Conservation (phyloP, 1,140 invertebrate genomes). For the Drosophila simulans region DNA sequence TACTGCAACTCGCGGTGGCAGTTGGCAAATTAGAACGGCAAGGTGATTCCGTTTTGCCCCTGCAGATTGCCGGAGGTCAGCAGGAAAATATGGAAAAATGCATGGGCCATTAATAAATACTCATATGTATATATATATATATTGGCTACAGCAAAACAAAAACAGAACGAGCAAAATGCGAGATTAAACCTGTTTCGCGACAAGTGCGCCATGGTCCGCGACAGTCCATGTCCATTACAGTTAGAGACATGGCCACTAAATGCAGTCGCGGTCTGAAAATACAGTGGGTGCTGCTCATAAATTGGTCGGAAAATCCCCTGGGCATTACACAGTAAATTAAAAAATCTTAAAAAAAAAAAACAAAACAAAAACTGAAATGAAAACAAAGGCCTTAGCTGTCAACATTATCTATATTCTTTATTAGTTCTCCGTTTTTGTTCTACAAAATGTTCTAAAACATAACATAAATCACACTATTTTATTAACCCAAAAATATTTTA, state of each 20-base stretch:
- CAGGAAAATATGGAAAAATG: slow-evolving; percentile 81
- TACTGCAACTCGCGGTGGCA: slow-evolving; percentile 56
- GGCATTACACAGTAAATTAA: neutral
- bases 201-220: slow-evolving; percentile 61
- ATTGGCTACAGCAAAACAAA: slow-evolving; percentile 47
- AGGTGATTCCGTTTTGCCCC: slow-evolving; percentile 59
- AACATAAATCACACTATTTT: neutral
- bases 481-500: neutral
- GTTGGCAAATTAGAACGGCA: slow-evolving; percentile 79
- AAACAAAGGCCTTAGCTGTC: neutral
- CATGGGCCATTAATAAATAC: slow-evolving; percentile 65
- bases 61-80: slow-evolving; percentile 70
- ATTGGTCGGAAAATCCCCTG: neutral
- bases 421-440: neutral
- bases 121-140: slow-evolving; percentile 18
- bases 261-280: slow-evolving; percentile 29
- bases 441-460: neutral
- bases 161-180: slow-evolving; percentile 36
- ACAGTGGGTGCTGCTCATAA: slow-evolving; percentile 26
- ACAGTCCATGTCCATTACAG: slow-evolving; percentile 68
- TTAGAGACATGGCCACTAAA: slow-evolving; percentile 73
- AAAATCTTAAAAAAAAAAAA: too few relatives aligned
- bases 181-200: slow-evolving; percentile 70
- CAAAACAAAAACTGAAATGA: neutral
- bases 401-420: neutral